Base-by-base conservation (phyloP, 2,797 vertebrate species). In the Sus cebifrons region DNA sequence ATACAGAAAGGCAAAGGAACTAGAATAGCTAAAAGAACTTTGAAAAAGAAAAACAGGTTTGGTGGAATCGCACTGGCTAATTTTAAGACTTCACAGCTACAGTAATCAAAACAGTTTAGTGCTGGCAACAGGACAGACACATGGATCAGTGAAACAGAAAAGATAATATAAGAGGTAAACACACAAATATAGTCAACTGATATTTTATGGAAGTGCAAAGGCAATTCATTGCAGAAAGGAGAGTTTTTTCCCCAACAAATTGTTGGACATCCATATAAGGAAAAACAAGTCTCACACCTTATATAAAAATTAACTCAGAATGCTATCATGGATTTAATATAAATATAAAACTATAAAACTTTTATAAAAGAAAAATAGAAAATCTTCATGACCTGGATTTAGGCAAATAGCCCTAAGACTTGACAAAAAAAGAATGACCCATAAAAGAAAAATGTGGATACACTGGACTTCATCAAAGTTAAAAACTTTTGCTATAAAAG, bases 11-110 rank as follows among this genome's bases (percentile, higher is more conserved):
- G 18, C 23, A 89, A 88, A 94, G 62, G 52, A 87, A 56, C 2
- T 60, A 93, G 65, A 94, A 40, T 49, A 92, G 20, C 27, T 83
- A 73, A 78, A 86, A 71, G 12, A 86, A n/a, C 81, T 85, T 87
- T 83, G n/a, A 36, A 36, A 62, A 87, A 86, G 23, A 70, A 92
- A 23, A 82, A 56, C 54, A 86, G 58, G 84, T 16, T 56, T 74
- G 52, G 32, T 54, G 16, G 56, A 91, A 70, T 79, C 71, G 40
- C 11, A 74, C 3, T 49, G 13, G 11, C 40, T 17, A 58, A 94
- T 92, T 94, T 86, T 92, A 79, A 92, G 67, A 70, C 49, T 90
- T 87, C 29, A 94, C 79, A 87, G 23, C 8, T 93, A 36, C 15
- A 68, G 2, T 92, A 65, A 82, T 73, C 36, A 81, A 74, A 95